Evolutionary conservation across 37 sponge, comb jelly and placozoan genomes (phyloP).

Genomic region (Chondrilla cf. caribensis): DNA sequence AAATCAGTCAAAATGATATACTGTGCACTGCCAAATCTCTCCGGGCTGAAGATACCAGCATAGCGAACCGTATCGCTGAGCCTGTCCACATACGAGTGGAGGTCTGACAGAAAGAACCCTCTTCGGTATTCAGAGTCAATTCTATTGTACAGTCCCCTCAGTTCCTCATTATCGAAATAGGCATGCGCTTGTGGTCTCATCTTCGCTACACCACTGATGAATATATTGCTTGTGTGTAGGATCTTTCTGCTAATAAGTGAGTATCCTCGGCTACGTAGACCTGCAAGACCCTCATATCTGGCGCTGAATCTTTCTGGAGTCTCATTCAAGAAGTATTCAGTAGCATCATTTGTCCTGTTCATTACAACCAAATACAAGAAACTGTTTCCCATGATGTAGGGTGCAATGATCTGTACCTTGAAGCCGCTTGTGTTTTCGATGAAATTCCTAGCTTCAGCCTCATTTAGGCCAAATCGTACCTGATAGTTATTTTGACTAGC

Average conservation of each 20-base stretch:
- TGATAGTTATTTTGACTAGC: neutral
- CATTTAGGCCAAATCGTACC: neutral
- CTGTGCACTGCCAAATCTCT: neutral
- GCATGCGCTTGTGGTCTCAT: neutral
- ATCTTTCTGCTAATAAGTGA: neutral
- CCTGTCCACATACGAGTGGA: neutral
- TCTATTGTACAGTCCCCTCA: neutral
- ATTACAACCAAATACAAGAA: neutral
- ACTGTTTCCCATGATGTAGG: neutral
- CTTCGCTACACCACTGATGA: neutral
- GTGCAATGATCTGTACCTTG: slow-evolving; percentile 1
- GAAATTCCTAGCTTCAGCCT: neutral
- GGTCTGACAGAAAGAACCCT: neutral
- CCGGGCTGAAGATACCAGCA: neutral
- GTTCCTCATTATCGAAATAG: neutral
- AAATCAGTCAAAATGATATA: neutral
- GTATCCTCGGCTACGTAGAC: neutral
- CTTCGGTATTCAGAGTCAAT: neutral
- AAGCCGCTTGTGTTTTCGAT: neutral
- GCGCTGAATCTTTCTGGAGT: neutral
- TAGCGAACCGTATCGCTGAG: neutral
- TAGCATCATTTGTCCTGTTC: slow-evolving; percentile 16
- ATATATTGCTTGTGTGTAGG: neutral
- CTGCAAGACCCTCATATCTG: neutral
- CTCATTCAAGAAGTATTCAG: neutral